Evolutionary conservation across 2,888 invertebrate genomes (phyloP).

Genomic region (Heteropelma amictum): DNA sequence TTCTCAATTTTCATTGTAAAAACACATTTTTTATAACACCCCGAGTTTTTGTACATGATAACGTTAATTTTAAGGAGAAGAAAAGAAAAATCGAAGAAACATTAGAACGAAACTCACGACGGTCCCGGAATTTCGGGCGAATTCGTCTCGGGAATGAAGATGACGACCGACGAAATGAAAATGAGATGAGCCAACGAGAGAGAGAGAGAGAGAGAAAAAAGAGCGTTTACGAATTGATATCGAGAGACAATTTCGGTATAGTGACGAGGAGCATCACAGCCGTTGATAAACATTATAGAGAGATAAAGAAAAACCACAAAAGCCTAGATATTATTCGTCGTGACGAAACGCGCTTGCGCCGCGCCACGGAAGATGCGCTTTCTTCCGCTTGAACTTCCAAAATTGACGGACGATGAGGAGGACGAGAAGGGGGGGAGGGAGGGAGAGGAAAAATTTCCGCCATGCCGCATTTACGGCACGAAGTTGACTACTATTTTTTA

Average conservation of each 20-base stretch:
- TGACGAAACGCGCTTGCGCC: constrained; percentile 37
- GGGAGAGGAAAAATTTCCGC: constrained; percentile 14
- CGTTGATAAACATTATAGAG: constrained; percentile 39
- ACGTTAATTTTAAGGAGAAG: constrained; percentile 46
- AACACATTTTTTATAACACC: constrained; percentile 51
- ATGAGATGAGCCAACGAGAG: not conserved
- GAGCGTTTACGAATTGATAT: not conserved
- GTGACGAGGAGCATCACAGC: constrained; percentile 39
- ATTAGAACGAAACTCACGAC: constrained; percentile 21
- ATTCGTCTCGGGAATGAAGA: not conserved
- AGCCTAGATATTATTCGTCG: constrained; percentile 47
- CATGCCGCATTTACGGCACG: constrained; percentile 37
- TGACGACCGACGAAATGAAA: constrained; percentile 1
- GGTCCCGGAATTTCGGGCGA: not conserved
- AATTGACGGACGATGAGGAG: not conserved
- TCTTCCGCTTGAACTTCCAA: constrained; percentile 50
- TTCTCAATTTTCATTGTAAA: constrained; percentile 52
- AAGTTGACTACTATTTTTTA: constrained; percentile 57
- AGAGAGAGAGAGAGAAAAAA: constrained; percentile 2
- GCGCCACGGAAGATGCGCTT: constrained; percentile 35
- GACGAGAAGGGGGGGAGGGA: not conserved
- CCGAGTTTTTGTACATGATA: constrained; percentile 54
- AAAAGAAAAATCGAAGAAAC: not conserved
- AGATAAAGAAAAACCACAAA: constrained; percentile 36
- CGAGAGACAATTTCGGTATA: constrained; percentile 21